Base-by-base conservation (phyloP, 2,113 vertebrate genomes). In the Nicator chloris region DNA sequence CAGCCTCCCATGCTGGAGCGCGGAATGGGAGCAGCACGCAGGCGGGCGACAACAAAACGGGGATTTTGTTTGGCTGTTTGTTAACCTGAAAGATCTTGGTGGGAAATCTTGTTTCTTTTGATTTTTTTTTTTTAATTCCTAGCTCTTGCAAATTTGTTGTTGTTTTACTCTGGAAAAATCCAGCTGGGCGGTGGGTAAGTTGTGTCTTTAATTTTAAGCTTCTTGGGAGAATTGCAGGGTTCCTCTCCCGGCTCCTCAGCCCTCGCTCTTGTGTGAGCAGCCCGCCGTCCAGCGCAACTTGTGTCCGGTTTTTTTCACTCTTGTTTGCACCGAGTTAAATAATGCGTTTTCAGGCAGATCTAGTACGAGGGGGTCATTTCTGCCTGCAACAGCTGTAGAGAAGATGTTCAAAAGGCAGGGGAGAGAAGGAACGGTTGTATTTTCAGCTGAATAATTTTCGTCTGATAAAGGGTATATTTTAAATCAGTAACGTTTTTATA, bases 11-110 rank as follows among this genome's bases (percentile, higher is more conserved):
- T 77, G 77, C 60, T 5, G 51, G 88, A 53, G 60, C 83, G 45
- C 13, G 79, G 40, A 66, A 79, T 90, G 80, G 47, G 95, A 88
- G 88, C 66, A 66, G 83, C 82, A 44, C 27, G 78, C 93, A 81
- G 87, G 68, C 82, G 79, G 66, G n/a, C 24, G 69, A 50, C 92
- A 91, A 83, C 93, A 94, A 95, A 96, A 96, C 95, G 47, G 64
- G 26, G 33, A 15, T 86, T 80, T 45, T 77, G 45, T 70, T 54
- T 77, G 49, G 5, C 54, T 31, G 28, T 3, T 3, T n/a, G 42
- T 50, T 80, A 75, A 88, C 72, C 72, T 59, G 69, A 30, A 24
- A 19, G 53, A 21, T 80, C 57, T n/a, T 39, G 33, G 14, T 84
- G 72, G 31, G 50, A 70, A 63, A 61, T 31, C 72, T 57, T 44